phyloP scores from a whole-genome alignment of 2,797 vertebrate species.

The Alca torda region DNA sequence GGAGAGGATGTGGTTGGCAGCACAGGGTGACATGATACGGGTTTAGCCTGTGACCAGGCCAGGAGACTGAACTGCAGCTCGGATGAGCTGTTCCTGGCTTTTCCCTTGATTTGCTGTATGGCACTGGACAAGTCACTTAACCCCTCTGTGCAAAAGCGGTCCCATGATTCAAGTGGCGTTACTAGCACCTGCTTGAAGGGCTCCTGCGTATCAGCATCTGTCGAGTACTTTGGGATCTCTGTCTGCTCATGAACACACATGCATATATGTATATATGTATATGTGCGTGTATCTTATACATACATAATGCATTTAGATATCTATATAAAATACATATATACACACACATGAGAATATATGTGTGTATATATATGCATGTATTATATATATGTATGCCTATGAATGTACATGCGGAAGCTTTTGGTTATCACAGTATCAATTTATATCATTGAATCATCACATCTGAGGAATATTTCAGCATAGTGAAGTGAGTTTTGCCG shows the following conservation, averaged over 20 bases:
- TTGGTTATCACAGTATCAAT: not conserved
- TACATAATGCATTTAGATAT: not conserved
- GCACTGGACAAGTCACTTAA: not conserved
- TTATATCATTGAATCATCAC: not conserved
- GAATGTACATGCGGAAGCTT: not conserved
- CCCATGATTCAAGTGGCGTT: not conserved
- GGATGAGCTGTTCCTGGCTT: not conserved
- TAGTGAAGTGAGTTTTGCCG: not conserved
- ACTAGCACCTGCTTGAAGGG: not conserved
- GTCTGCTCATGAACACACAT: not conserved
- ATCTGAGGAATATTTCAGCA: not conserved
- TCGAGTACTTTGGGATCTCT: not conserved
- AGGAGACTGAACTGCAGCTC: slow-evolving; percentile 20
- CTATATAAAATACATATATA: not conserved
- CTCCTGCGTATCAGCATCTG: not conserved
- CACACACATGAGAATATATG: not conserved
- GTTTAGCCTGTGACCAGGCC: not conserved
- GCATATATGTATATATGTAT: too few species aligned
- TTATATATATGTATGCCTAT: not conserved
- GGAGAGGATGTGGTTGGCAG: slow-evolving; percentile 19
- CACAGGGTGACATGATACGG: rapidly evolving
- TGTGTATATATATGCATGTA: not conserved
- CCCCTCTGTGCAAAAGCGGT: not conserved
- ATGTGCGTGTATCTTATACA: not conserved
- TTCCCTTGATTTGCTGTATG: not conserved